Evolutionary conservation across 2,113 vertebrate species (phyloP), one percentile per base, ranked within the genome.

Genomic region (Oncorhynchus clarkii): DNA sequence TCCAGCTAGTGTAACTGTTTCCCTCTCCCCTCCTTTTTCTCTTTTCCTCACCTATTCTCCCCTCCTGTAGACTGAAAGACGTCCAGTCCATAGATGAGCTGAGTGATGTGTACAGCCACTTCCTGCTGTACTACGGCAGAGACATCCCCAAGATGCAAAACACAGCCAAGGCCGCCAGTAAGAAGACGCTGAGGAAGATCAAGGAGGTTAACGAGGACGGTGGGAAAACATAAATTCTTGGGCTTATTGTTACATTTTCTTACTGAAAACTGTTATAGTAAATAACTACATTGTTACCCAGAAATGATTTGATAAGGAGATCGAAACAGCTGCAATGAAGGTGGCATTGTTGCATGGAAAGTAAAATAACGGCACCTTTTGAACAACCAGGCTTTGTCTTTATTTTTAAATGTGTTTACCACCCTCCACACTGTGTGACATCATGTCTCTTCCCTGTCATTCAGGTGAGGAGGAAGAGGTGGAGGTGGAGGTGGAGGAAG

Each of bases 111-210:
- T 99, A 99, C 86, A 96, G 98, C 87, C 97, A 99, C 88, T 99
- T 99, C 76, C 87, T 99, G 82, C 95, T 99, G 5, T 99, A 99
- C 88, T 99, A 99, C 16, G 98, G 98, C 51, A 94, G 97, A 73
- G 97, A 99, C 86, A 97, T 99, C 71, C 98, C 98, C 75, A 98
- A 96, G 87, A 99, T 99, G 98, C 98, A 99, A 85, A 99, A 99
- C 1, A 92, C 97, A 4, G 93, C 95, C 78, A 99, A 97, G 84
- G 83, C 94, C 70, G 95, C 82, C 77, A 68, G 2, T 7, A 94
- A 89, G 70, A 99, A 98, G 66, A 68, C 16, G 79, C 93, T 96
- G 1, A 98, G 96, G 85, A 96, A 96, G 18, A 93, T 95, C 73
- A 95, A 95, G 74, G 96, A 99, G 84, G 95, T 68, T 26, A 20